phyloP scores from a whole-genome alignment of 2,888 invertebrate genomes.

The Stomorhina lunata region DNA sequence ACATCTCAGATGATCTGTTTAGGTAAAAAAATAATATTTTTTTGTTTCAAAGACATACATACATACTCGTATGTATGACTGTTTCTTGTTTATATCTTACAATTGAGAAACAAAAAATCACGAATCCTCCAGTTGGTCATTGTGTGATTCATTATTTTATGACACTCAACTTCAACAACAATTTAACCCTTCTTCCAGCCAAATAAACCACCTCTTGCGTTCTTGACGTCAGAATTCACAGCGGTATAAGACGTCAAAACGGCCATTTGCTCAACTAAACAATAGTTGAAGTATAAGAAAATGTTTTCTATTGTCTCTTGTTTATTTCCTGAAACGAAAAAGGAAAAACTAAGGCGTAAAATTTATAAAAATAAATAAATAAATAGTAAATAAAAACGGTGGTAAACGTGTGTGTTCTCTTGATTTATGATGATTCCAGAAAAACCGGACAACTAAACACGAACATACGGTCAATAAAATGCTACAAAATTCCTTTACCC shows the following conservation, averaged over 20 bases:
- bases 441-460: conserved; percentile 31
- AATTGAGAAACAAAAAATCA: background rate
- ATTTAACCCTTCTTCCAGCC: conserved; percentile 56
- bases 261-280: background rate
- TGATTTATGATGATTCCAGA: conserved; percentile 53
- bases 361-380: no score
- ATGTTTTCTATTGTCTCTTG: conserved; percentile 12
- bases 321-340: conserved; percentile 8
- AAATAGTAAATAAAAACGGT: conserved; percentile 38
- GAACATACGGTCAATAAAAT: conserved; percentile 6
- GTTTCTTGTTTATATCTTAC: background rate
- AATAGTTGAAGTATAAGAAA: background rate
- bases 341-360: conserved; percentile 54
- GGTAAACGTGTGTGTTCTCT: background rate
- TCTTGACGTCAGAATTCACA: conserved; percentile 3
- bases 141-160: conserved; percentile 37
- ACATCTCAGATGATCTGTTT: no score
- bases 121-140: conserved; percentile 12
- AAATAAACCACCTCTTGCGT: conserved; percentile 1
- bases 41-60: background rate
- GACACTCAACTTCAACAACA: conserved; percentile 2
- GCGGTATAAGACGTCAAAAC: background rate
- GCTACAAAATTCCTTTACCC: conserved; percentile 17
- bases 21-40: conserved; percentile 12
- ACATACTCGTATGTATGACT: no score